These are phyloP conservation scores for Patella depressa DNA, from an alignment of 2,888 invertebrate genomes.

Conservation along the genomic window DNA sequence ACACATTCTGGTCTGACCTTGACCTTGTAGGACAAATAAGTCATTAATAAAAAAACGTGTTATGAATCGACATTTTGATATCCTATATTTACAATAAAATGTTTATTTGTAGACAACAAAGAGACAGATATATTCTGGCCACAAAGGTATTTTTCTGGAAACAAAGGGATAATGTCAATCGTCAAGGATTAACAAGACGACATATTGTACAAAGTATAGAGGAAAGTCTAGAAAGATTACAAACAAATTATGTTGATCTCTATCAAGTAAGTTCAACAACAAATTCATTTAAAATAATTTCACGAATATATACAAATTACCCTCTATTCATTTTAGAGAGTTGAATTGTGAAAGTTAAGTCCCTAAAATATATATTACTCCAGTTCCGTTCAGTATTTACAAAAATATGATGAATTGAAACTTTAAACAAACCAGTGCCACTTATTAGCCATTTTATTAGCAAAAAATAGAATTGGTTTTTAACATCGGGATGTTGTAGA, in stretches of 20 bases:
- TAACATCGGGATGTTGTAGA: conserved; percentile 85
- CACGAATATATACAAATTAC: no score
- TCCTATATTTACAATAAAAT: neutral
- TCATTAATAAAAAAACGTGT: no score
- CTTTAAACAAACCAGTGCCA: no score
- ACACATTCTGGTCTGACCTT: no score
- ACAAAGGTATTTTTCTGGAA: conserved; percentile 45
- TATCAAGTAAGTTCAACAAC: conserved; percentile 45
- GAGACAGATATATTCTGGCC: conserved; percentile 45
- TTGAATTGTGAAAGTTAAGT: no score
- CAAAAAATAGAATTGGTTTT: conserved; percentile 92
- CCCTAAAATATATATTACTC: no score
- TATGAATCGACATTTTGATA: no score
- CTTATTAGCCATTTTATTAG: conserved; percentile 95
- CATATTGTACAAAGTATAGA: conserved; percentile 55
- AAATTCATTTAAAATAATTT: no score
- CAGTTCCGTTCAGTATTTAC: no score
- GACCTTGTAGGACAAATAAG: no score
- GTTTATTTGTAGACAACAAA: conserved; percentile 37
- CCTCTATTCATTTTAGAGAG: no score
- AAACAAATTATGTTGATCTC: conserved; percentile 61
- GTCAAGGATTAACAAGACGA: conserved; percentile 51
- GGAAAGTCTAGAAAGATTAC: conserved; percentile 49
- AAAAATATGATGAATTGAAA: no score
- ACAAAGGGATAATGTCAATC: conserved; percentile 40